Evolutionary conservation across 2,888 invertebrate species (phyloP).

Genomic region (Stenodera caucasica): DNA sequence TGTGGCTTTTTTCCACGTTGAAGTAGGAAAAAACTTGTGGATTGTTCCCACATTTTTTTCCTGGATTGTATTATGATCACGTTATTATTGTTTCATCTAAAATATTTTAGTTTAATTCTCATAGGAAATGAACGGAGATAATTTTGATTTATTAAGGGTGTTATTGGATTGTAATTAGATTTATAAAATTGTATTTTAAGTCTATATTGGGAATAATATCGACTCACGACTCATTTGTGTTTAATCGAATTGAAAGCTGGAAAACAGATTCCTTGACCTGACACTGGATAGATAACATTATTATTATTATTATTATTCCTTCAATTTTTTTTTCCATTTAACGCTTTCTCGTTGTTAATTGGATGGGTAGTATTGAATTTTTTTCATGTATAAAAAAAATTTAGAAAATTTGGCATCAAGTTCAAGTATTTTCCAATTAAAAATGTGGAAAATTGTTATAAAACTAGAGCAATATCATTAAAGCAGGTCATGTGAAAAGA

Average conservation of each 20-base stretch:
- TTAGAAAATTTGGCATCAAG: background rate
- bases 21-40: background rate
- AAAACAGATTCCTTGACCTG: constrained; percentile 8
- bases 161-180: constrained; percentile 31
- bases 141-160: constrained; percentile 27
- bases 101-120: background rate
- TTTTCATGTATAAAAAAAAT: too few relatives aligned
- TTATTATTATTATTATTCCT: background rate
- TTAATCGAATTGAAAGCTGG: constrained; percentile 10
- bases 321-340: too few relatives aligned
- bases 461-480: constrained; percentile 35
- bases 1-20: background rate
- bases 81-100: constrained; percentile 12
- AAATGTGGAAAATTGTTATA: constrained; percentile 9
- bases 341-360: too few relatives aligned
- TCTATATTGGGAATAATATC: constrained; percentile 5
- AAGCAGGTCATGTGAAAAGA: constrained; percentile 37
- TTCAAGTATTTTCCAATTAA: constrained; percentile 5
- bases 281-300: background rate
- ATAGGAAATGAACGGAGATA: constrained; percentile 18
- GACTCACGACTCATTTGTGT: constrained; percentile 12
- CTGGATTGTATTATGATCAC: constrained; percentile 12
- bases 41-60: background rate
- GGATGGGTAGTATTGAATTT: too few relatives aligned
- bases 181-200: constrained; percentile 14